Evolutionary conservation across 1,140 invertebrate species (phyloP).

Genomic region (Drosophila quadrilineata): DNA sequence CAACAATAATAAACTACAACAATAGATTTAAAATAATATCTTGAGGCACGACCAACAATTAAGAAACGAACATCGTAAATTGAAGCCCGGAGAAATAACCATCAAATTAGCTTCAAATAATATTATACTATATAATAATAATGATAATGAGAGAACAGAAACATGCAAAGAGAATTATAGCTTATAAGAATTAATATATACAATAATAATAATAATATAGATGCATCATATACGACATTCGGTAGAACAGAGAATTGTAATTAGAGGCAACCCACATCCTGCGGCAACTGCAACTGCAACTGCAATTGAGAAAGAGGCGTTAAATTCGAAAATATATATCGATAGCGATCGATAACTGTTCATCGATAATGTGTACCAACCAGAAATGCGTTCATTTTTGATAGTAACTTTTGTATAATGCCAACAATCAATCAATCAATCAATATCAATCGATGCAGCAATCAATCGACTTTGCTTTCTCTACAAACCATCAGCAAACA

Average conservation of each 20-base stretch:
- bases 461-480: slow-evolving; percentile 74
- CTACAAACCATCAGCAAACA: slow-evolving; percentile 62
- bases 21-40: slow-evolving; percentile 63
- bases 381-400: slow-evolving; percentile 77
- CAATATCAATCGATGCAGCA: slow-evolving; percentile 46
- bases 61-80: slow-evolving; percentile 36
- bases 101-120: slow-evolving; percentile 5
- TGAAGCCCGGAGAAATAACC: background rate
- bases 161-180: slow-evolving; percentile 81
- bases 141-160: slow-evolving; percentile 71
- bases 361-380: slow-evolving; percentile 62
- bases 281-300: slow-evolving; percentile 5
- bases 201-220: slow-evolving; percentile 75
- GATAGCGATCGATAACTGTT: slow-evolving; percentile 32
- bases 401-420: slow-evolving; percentile 43
- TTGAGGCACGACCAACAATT: slow-evolving; percentile 35
- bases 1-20: slow-evolving; percentile 26
- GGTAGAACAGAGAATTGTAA: slow-evolving; percentile 70
- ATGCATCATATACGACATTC: slow-evolving; percentile 78
- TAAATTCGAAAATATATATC: slow-evolving; percentile 7
- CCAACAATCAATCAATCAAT: slow-evolving; percentile 42
- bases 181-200: slow-evolving; percentile 81
- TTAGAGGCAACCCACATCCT: slow-evolving; percentile 45
- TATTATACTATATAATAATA: slow-evolving; percentile 53
- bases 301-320: slow-evolving; percentile 24